Percentiles rank a stretch among this genome's conserved stretches.
phyloP scores from a whole-genome alignment of 1,140 invertebrate species.

The Diabrotica virgifera region DNA sequence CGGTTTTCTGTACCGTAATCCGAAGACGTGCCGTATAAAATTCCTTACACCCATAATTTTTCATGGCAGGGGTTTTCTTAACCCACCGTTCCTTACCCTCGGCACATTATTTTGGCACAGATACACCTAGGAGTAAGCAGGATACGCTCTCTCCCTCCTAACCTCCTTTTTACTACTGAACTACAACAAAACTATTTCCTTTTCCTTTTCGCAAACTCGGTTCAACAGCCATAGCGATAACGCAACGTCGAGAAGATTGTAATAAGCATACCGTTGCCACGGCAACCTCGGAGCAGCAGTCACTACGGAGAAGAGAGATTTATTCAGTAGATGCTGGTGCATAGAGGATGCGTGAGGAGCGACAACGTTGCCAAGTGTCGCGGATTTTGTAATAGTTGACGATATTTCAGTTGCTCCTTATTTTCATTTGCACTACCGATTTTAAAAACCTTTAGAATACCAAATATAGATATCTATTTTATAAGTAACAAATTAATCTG shows the following conservation, averaged over 20 bases:
- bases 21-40: no score
- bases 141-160: not conserved
- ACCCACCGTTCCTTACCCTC: not conserved
- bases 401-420: not conserved
- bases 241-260: not conserved
- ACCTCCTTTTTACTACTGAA: not conserved
- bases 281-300: slow-evolving; percentile 6
- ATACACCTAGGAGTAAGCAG: no score
- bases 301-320: not conserved
- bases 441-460: no score
- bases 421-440: no score
- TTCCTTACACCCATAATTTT: not conserved
- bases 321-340: slow-evolving; percentile 8
- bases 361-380: not conserved
- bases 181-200: not conserved
- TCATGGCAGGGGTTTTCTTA: not conserved
- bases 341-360: slow-evolving; percentile 7
- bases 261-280: slow-evolving; percentile 1
- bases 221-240: not conserved
- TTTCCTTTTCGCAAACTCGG: not conserved
- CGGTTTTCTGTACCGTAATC: no score
- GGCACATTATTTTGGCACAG: not conserved
- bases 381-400: not conserved
- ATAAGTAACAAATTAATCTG: no score
- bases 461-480: no score